These are phyloP conservation scores for Geopemphigus sp. DNA, from an alignment of 1,140 invertebrate species.

Conservation along the genomic window DNA sequence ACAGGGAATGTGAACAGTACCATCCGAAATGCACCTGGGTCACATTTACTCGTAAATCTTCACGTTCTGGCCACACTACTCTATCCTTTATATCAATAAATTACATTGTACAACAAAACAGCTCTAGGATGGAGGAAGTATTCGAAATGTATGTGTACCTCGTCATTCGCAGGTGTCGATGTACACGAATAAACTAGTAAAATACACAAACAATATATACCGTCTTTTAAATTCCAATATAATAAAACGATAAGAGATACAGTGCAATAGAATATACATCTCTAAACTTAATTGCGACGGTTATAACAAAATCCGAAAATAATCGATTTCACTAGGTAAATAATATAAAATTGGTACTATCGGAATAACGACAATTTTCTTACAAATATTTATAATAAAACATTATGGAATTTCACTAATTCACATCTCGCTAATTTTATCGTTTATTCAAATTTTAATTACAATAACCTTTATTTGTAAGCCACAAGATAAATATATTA, in stretches of 20 bases:
- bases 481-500: slow-evolving; percentile 2
- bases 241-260: too few relatives aligned
- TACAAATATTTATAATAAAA: too few relatives aligned
- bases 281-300: too few relatives aligned
- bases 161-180: slow-evolving; percentile 41
- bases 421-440: neutral
- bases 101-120: slow-evolving; percentile 27
- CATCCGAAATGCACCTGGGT: slow-evolving; percentile 41
- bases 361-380: too few relatives aligned
- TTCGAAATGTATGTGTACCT: slow-evolving; percentile 15
- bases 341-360: too few relatives aligned
- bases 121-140: neutral
- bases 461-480: neutral
- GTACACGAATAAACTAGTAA: slow-evolving; percentile 14
- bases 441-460: neutral
- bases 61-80: slow-evolving; percentile 22
- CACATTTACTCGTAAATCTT: slow-evolving; percentile 45
- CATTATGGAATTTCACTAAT: neutral
- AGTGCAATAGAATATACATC: too few relatives aligned
- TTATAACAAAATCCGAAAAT: too few relatives aligned
- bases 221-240: neutral
- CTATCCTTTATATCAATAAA: slow-evolving; percentile 46
- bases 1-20: slow-evolving; percentile 18
- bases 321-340: too few relatives aligned
- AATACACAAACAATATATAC: neutral